A percentile compares a stretch with the other conserved stretches of the same genome.
Evolutionary conservation across 2,113 vertebrate genomes (phyloP).

Genomic region (Microtus montanus): DNA sequence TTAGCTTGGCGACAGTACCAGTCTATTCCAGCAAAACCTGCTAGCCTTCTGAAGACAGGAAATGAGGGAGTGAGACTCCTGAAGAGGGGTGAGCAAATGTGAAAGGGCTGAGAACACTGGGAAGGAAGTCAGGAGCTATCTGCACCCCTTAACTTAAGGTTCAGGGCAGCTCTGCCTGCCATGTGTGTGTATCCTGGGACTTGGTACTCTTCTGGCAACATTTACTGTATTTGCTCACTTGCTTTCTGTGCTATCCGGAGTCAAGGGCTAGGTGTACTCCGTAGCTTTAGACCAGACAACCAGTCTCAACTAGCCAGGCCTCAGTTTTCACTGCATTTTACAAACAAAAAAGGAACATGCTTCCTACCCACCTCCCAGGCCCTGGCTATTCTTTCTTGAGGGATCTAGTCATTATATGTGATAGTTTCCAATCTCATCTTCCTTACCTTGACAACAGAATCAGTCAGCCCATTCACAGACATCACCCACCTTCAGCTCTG

Average conservation of each 20-base stretch:
- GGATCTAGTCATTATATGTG: neutral
- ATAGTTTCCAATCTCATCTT: neutral
- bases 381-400: neutral
- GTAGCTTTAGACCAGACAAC: neutral
- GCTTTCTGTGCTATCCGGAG: neutral
- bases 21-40: neutral
- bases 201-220: neutral
- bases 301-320: neutral
- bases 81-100: neutral
- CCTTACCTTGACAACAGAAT: neutral
- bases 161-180: neutral
- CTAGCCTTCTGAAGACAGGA: slow-evolving; percentile 17
- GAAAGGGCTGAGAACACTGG: neutral
- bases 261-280: neutral
- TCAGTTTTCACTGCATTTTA: slow-evolving; percentile 24
- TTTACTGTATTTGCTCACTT: neutral
- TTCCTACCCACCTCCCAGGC: neutral
- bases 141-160: neutral
- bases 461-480: neutral
- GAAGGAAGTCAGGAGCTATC: neutral
- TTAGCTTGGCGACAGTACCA: neutral
- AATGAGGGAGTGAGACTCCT: neutral
- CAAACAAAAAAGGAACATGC: neutral
- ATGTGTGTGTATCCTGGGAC: neutral
- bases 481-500: slow-evolving; percentile 81